Percentiles rank a stretch among this genome's conserved stretches.
phyloP scores from a whole-genome alignment of 1,140 invertebrate genomes.

The Euschistus heros region DNA sequence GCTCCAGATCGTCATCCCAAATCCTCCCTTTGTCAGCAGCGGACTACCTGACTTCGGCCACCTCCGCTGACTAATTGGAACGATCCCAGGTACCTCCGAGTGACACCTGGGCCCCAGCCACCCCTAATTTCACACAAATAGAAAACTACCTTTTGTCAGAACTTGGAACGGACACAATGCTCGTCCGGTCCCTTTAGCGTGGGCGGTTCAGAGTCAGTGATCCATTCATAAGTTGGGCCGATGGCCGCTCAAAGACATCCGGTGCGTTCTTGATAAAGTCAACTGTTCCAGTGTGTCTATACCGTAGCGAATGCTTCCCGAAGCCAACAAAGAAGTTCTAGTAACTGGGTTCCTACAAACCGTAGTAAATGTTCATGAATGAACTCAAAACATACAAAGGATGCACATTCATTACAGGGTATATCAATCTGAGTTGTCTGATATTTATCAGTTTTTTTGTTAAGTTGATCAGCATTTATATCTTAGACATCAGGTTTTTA shows the following conservation, averaged over 20 bases:
- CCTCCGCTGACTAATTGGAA: conserved; percentile 8
- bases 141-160: background rate
- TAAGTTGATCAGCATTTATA: too few relatives aligned
- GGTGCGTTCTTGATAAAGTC: conserved; percentile 1
- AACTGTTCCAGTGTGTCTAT: background rate
- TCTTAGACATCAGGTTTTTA: too few relatives aligned
- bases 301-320: background rate
- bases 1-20: background rate
- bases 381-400: too few relatives aligned
- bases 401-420: too few relatives aligned
- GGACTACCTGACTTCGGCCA: conserved; percentile 3
- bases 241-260: background rate
- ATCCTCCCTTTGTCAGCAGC: background rate
- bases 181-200: conserved; percentile 7
- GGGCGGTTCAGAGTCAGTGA: background rate
- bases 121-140: conserved; percentile 9
- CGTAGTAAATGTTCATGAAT: too few relatives aligned
- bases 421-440: too few relatives aligned
- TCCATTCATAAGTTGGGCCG: background rate
- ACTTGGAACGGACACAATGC: conserved; percentile 1
- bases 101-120: conserved; percentile 4
- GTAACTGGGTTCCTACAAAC: too few relatives aligned
- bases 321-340: too few relatives aligned
- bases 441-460: too few relatives aligned
- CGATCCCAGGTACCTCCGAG: background rate